A percentile compares a stretch with the other conserved stretches of the same genome.
Evolutionary conservation across 2,888 invertebrate genomes (phyloP).

Genomic region (Megalurothrips usitatus): DNA sequence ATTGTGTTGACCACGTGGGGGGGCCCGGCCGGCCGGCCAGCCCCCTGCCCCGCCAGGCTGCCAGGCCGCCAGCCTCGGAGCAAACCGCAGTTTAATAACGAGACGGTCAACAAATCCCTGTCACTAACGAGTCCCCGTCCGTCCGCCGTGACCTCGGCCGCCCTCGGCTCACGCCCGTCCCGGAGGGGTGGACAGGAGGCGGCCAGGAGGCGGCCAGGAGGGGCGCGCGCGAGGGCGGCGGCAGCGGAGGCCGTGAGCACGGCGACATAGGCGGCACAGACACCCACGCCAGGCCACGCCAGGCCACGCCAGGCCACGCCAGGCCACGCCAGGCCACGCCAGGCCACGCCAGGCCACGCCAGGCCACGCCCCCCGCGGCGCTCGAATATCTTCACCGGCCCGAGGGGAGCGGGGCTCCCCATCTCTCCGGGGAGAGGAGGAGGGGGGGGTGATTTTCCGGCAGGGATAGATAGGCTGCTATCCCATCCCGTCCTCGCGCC

Average conservation of each 20-base stretch:
- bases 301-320: too few species aligned
- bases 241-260: too few species aligned
- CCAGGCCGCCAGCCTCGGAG: not conserved
- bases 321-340: not conserved
- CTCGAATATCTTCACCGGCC: too few species aligned
- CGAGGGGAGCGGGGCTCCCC: not conserved
- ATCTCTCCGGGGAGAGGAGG: not conserved
- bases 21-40: not conserved
- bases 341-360: not conserved
- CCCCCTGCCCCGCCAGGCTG: not conserved
- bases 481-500: too few species aligned
- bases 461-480: too few species aligned
- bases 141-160: too few species aligned
- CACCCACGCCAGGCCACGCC: too few species aligned
- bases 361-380: not conserved
- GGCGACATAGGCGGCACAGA: too few species aligned
- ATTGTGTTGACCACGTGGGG: not conserved
- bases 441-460: too few species aligned
- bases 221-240: not conserved
- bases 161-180: too few species aligned
- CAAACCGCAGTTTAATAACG: not conserved
- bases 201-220: not conserved
- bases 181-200: not conserved
- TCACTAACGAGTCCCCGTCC: too few species aligned
- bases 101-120: not conserved